Percentiles rank a stretch among this genome's conserved stretches.
Evolutionary conservation across 2,888 invertebrate genomes (phyloP).

Genomic region (Pristionchus japonicus): DNA sequence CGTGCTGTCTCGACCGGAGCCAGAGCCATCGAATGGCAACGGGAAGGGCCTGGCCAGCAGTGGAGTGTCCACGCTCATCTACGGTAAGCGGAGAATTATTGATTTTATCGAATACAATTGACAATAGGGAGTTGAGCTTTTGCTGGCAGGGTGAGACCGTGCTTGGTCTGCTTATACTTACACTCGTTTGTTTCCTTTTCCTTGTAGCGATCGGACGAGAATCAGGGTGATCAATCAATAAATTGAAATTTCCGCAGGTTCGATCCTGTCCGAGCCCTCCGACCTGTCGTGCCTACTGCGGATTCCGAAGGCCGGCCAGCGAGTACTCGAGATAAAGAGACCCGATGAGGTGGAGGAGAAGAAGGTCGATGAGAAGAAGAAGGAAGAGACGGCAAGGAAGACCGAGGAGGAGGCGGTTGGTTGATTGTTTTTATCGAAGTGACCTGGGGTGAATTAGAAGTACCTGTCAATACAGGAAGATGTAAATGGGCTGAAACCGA

Average conservation of each 20-base stretch:
- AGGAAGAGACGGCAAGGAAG: neutral
- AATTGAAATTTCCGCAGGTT: neutral
- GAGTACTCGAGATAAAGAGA: slow-evolving; percentile 34
- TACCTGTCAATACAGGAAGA: too few relatives aligned
- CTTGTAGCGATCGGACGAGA: too few relatives aligned
- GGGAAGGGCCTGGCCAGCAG: neutral
- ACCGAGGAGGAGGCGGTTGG: neutral
- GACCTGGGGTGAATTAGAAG: too few relatives aligned
- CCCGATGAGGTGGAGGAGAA: neutral
- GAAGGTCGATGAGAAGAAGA: neutral
- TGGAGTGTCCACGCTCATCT: neutral
- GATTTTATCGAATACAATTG: too few relatives aligned
- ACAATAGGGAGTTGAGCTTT: too few relatives aligned
- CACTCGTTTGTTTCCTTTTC: too few relatives aligned
- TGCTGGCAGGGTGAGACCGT: neutral
- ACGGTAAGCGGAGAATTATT: neutral
- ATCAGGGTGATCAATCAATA: neutral
- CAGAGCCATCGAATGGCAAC: neutral
- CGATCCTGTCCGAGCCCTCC: slow-evolving; percentile 5
- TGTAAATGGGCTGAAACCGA: too few relatives aligned
- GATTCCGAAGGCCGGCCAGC: neutral
- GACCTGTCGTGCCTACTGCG: slow-evolving; percentile 19
- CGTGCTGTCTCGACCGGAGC: neutral
- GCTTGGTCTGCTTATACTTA: neutral
- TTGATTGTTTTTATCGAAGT: too few relatives aligned